Percentiles rank a stretch among this genome's conserved stretches.
phyloP scores from a whole-genome alignment of 2,888 invertebrate species.

The Cenopis cana region DNA sequence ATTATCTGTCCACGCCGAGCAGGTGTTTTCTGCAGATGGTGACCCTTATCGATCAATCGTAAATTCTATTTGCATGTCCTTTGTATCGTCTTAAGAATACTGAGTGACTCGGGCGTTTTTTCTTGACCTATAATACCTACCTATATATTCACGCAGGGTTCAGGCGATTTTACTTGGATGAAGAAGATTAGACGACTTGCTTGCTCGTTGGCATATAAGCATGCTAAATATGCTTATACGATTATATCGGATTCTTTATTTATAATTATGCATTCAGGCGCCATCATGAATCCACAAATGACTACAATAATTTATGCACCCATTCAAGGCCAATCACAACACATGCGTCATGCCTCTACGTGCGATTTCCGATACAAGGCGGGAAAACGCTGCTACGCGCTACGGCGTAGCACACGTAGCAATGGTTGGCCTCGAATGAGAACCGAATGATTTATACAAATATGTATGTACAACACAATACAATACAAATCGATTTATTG shows the following conservation, averaged over 20 bases:
- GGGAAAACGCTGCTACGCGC: no score
- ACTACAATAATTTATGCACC: no score
- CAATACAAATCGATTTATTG: no score
- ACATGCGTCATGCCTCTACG: no score
- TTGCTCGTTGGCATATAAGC: background rate
- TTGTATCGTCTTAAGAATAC: background rate
- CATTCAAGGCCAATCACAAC: no score
- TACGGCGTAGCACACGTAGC: no score
- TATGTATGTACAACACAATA: no score
- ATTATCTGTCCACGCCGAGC: background rate
- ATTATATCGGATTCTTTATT: background rate
- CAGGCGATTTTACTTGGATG: background rate
- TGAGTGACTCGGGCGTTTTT: background rate
- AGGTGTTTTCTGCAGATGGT: slow-evolving; percentile 18
- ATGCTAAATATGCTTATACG: background rate
- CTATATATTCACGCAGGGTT: background rate
- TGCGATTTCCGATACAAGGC: no score
- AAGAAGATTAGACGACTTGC: background rate
- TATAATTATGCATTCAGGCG: background rate
- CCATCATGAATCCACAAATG: no score
- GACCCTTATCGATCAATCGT: slow-evolving; percentile 16
- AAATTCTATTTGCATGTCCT: background rate
- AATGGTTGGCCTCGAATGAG: no score
- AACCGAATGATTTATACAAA: no score
- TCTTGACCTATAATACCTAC: background rate